These are phyloP conservation scores for Watsonalla cultraria DNA, from an alignment of 2,888 invertebrate genomes.

Conservation along the genomic window DNA sequence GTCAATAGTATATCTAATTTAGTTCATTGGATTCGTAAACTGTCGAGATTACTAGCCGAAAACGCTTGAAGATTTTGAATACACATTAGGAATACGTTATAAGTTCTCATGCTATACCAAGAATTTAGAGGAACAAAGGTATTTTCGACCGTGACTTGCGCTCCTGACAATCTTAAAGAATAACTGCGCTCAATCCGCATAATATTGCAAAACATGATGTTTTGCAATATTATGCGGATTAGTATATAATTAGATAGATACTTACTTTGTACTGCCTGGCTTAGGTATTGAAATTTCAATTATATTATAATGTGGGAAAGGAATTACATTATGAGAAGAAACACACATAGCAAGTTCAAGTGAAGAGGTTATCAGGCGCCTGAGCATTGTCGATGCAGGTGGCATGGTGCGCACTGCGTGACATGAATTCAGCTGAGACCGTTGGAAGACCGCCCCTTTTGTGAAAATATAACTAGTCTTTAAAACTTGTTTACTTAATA, in stretches of 20 bases:
- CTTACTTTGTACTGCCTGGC: too few species aligned
- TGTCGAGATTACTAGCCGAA: background rate
- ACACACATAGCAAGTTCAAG: slow-evolving; percentile 40
- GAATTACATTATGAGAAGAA: slow-evolving; percentile 7
- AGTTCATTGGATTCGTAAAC: background rate
- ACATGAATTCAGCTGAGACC: slow-evolving; percentile 61
- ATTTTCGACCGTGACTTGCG: background rate
- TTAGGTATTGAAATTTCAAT: background rate
- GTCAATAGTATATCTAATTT: slow-evolving; percentile 10
- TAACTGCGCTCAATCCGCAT: background rate
- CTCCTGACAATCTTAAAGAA: background rate
- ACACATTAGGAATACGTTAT: too few species aligned
- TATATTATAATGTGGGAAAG: background rate
- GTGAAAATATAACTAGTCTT: slow-evolving; percentile 23
- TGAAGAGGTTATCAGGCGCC: slow-evolving; percentile 51
- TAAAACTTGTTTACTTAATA: too few species aligned
- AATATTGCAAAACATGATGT: background rate
- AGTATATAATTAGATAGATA: background rate
- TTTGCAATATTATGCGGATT: background rate
- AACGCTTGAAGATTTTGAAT: background rate
- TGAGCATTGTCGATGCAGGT: slow-evolving; percentile 63
- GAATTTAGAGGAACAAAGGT: too few species aligned
- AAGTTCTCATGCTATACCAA: too few species aligned
- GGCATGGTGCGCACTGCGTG: slow-evolving; percentile 55
- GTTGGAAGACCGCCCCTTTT: slow-evolving; percentile 56